phyloP scores from a whole-genome alignment of 2,113 vertebrate genomes.

The Pyxicephalus adspersus region DNA sequence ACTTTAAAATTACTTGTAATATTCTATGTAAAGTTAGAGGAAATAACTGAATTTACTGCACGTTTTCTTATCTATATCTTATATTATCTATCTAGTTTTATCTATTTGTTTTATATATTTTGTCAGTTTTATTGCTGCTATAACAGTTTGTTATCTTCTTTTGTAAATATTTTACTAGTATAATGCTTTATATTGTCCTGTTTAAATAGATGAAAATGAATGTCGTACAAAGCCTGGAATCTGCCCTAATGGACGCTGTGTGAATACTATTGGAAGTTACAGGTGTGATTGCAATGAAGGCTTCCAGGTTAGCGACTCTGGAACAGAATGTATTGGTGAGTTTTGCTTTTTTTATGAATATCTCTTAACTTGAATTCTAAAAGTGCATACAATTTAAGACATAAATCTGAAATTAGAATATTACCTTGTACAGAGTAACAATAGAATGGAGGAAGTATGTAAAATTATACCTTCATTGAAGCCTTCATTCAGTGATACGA shows the following conservation, averaged over 20 bases:
- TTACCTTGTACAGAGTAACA: too few species aligned
- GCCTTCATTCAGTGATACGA: too few species aligned
- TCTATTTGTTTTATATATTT: too few species aligned
- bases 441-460: too few species aligned
- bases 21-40: too few species aligned
- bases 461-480: too few species aligned
- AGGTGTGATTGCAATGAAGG: constrained; percentile 88
- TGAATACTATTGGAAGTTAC: constrained; percentile 90
- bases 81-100: too few species aligned
- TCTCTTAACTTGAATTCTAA: background rate
- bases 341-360: background rate
- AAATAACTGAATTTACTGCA: too few species aligned
- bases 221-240: constrained; percentile 84
- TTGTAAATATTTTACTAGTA: background rate
- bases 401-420: too few species aligned
- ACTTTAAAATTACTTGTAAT: too few species aligned
- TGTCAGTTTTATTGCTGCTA: background rate
- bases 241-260: constrained; percentile 87
- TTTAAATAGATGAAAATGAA: constrained; percentile 85
- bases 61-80: too few species aligned
- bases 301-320: constrained; percentile 82
- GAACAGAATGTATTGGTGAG: constrained; percentile 90
- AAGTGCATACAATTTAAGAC: too few species aligned
- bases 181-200: background rate
- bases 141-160: background rate